Evolutionary conservation across 2,113 vertebrate species (phyloP).

Genomic region (Gymnorhina tibicen): DNA sequence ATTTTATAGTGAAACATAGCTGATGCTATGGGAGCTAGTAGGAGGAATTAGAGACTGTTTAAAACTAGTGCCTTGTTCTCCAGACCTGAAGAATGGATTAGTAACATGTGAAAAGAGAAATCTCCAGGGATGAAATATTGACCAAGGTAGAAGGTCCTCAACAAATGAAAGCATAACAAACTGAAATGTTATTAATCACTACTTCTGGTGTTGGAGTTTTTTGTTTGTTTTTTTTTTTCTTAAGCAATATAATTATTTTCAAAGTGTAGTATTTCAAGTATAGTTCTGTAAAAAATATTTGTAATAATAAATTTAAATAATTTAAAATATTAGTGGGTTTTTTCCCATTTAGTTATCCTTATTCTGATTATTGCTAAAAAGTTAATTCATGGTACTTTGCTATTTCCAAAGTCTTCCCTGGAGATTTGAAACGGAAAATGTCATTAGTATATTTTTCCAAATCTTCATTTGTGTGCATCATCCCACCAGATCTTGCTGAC

Average conservation of each 20-base stretch:
- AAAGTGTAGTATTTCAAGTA: neutral
- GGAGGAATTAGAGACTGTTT: neutral
- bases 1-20: neutral
- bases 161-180: conserved; percentile 10
- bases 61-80: neutral
- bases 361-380: conserved; percentile 9
- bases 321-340: neutral
- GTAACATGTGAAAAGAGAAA: conserved; percentile 7
- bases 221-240: neutral
- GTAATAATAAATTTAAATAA: neutral
- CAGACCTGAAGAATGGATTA: conserved; percentile 10
- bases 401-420: neutral
- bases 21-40: neutral
- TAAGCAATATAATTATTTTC: neutral
- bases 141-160: neutral
- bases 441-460: neutral
- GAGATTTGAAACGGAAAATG: conserved; percentile 27
- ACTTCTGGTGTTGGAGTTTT: neutral
- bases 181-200: conserved; percentile 28
- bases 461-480: neutral
- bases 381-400: neutral
- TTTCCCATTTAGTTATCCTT: neutral
- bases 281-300: neutral
- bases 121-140: conserved; percentile 23
- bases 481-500: neutral